Evolutionary conservation across 2,797 vertebrate species (phyloP).

Genomic region (Parauchenoglanis ngamensis): DNA sequence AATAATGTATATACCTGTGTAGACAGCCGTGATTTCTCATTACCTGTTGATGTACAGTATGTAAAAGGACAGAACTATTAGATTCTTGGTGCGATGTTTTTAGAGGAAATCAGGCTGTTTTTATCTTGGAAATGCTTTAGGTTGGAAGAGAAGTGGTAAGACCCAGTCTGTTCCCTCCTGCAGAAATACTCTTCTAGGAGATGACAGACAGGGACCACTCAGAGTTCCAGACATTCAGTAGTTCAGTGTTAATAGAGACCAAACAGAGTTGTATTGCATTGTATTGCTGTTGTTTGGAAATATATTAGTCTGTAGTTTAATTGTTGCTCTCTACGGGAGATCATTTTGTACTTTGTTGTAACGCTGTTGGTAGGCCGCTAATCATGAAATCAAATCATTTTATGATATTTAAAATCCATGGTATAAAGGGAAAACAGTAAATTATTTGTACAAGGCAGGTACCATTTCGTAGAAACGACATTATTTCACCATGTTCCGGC

Average conservation of each 20-base stretch:
- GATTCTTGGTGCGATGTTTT: conserved; percentile 46
- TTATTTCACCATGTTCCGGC: conserved; percentile 23
- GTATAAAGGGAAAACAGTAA: conserved; percentile 17
- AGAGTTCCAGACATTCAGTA: conserved; percentile 34
- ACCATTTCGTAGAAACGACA: conserved; percentile 19
- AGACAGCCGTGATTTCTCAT: conserved; percentile 65
- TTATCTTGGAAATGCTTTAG: conserved; percentile 31
- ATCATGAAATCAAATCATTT: conserved; percentile 19
- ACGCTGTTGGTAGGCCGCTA: conserved; percentile 47
- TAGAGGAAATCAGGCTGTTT: conserved; percentile 48
- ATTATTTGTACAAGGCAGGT: conserved; percentile 38
- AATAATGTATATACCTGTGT: conserved; percentile 72
- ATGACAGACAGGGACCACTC: conserved; percentile 5
- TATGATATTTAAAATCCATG: conserved; percentile 18
- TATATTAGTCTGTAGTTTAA: conserved; percentile 54
- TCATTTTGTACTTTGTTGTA: conserved; percentile 56
- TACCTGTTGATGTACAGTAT: conserved; percentile 76
- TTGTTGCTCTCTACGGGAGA: conserved; percentile 43
- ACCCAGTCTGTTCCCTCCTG: not conserved
- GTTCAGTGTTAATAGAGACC: conserved; percentile 37
- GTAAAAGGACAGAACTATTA: conserved; percentile 50
- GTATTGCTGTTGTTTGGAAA: conserved; percentile 58
- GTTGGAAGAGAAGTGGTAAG: conserved; percentile 32
- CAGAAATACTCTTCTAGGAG: not conserved
- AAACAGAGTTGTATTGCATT: conserved; percentile 41